Percentiles rank a stretch among this genome's conserved stretches.
These are phyloP conservation scores for Tursiops truncatus DNA, from an alignment of 2,113 vertebrate species.

Conservation along the genomic window DNA sequence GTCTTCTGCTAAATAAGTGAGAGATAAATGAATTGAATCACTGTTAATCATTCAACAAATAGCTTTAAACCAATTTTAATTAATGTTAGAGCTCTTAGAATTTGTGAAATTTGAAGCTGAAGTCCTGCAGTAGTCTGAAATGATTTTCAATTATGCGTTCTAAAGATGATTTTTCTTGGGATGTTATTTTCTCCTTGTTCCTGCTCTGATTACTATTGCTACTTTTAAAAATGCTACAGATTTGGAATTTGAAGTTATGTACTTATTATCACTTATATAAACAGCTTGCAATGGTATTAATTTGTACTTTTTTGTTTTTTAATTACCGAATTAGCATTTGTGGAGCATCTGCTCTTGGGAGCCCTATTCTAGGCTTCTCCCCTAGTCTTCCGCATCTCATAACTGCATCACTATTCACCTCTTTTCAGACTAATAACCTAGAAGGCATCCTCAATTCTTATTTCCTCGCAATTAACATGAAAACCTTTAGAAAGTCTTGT, in stretches of 20 bases:
- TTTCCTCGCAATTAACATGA: background rate
- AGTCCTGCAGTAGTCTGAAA: background rate
- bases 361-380: background rate
- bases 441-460: background rate
- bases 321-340: slow-evolving; percentile 45
- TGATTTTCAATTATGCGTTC: slow-evolving; percentile 45
- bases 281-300: slow-evolving; percentile 51
- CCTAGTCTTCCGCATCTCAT: background rate
- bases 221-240: slow-evolving; percentile 36
- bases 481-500: background rate
- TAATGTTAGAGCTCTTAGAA: background rate
- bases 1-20: slow-evolving; percentile 31
- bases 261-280: slow-evolving; percentile 21
- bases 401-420: background rate
- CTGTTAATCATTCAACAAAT: background rate
- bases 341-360: slow-evolving; percentile 32
- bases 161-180: background rate
- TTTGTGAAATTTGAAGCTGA: slow-evolving; percentile 46
- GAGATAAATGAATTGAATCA: background rate
- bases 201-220: slow-evolving; percentile 27
- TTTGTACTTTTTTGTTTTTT: slow-evolving; percentile 57
- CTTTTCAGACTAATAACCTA: background rate
- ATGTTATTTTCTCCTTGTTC: slow-evolving; percentile 17
- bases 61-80: slow-evolving; percentile 31
- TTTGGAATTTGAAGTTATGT: background rate